A percentile compares a stretch with the other conserved stretches of the same genome.
Evolutionary conservation across 2,888 invertebrate species (phyloP).

Genomic region (Himalopsyche kuldschensis): DNA sequence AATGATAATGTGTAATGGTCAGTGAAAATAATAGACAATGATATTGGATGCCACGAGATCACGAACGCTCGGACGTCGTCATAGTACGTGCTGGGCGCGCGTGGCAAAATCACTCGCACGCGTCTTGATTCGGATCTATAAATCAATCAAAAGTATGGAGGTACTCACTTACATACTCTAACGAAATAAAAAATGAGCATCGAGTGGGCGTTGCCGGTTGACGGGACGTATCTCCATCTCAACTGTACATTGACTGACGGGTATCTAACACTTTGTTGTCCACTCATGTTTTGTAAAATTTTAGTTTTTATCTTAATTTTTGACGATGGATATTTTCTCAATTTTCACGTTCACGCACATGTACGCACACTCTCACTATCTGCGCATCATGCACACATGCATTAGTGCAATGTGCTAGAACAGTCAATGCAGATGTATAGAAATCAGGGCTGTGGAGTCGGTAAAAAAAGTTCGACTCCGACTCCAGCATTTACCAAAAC

Average conservation of each 20-base stretch:
- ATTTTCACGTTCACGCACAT: too few relatives aligned
- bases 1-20: neutral
- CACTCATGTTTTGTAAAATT: neutral
- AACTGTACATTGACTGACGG: neutral
- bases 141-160: slow-evolving; percentile 25
- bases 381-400: too few relatives aligned
- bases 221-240: neutral
- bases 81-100: neutral
- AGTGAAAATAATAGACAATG: neutral
- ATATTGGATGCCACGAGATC: neutral
- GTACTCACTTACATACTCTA: neutral
- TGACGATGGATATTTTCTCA: too few relatives aligned
- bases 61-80: neutral
- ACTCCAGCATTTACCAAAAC: too few relatives aligned
- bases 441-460: too few relatives aligned
- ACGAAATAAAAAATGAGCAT: slow-evolving; percentile 12
- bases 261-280: neutral
- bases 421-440: too few relatives aligned
- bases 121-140: slow-evolving; percentile 19
- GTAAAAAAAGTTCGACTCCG: too few relatives aligned
- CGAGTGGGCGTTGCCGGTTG: slow-evolving; percentile 16
- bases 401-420: too few relatives aligned
- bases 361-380: too few relatives aligned
- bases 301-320: too few relatives aligned
- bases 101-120: neutral